Percentiles rank a stretch among this genome's conserved stretches.
These are phyloP conservation scores for Centruroides vittatus DNA, from an alignment of 1,140 invertebrate species.

Conservation along the genomic window DNA sequence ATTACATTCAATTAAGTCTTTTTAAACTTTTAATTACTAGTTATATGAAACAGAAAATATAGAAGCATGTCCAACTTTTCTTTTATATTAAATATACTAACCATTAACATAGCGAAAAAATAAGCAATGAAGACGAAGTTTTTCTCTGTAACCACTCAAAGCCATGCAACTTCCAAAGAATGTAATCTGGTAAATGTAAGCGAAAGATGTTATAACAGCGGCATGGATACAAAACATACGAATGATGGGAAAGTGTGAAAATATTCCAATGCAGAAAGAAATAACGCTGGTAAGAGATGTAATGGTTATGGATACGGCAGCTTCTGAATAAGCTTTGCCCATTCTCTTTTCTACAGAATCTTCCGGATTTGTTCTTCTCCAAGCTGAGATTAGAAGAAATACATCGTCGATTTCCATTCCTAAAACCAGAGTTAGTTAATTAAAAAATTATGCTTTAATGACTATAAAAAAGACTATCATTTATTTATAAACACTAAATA, in stretches of 20 bases:
- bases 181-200: constrained; percentile 86
- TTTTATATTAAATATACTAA: no score
- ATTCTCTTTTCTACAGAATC: constrained; percentile 67
- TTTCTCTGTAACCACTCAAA: constrained; percentile 71
- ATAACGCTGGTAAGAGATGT: constrained; percentile 93
- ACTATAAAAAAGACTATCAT: no score
- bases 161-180: constrained; percentile 86
- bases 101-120: no score
- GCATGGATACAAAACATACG: constrained; percentile 94
- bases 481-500: no score
- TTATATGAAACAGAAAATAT: no score
- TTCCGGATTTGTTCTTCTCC: constrained; percentile 65
- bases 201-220: constrained; percentile 76
- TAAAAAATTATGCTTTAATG: no score
- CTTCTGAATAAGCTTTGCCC: constrained; percentile 73
- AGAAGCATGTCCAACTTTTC: no score
- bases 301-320: constrained; percentile 95
- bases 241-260: constrained; percentile 84
- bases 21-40: no score
- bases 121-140: constrained; percentile 58
- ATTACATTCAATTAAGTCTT: no score
- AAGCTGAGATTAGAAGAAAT: constrained; percentile 88
- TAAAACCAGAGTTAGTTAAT: constrained; percentile 26
- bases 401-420: constrained; percentile 94
- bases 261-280: constrained; percentile 87